Conservation (phyloP, 2,113 vertebrate species). For the Gavialis gangeticus region DNA sequence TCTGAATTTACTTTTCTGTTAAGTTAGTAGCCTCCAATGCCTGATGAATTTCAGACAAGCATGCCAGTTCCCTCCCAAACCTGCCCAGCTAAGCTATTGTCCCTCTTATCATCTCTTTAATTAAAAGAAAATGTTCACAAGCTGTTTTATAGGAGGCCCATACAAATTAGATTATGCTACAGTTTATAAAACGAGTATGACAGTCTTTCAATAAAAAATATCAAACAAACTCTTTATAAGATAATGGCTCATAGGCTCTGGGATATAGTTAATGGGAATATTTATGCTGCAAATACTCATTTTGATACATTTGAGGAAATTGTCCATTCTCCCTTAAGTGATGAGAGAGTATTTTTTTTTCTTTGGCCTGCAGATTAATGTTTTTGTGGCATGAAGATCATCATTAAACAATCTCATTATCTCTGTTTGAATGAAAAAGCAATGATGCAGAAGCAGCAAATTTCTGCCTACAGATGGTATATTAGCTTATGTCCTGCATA, state of each 20-base stretch:
- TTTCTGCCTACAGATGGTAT: constrained; percentile 60
- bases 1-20: not conserved
- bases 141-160: not conserved
- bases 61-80: not conserved
- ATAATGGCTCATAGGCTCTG: not conserved
- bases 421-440: constrained; percentile 58
- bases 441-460: constrained; percentile 32
- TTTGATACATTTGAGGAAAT: constrained; percentile 28
- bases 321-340: not conserved
- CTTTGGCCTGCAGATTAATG: constrained; percentile 47
- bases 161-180: not conserved
- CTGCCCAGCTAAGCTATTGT: not conserved
- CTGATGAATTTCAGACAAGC: not conserved
- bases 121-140: constrained; percentile 16
- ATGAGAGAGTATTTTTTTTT: constrained; percentile 19
- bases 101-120: not conserved
- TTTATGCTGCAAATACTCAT: constrained; percentile 15
- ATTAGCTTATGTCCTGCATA: constrained; percentile 46
- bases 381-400: constrained; percentile 30
- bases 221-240: not conserved
- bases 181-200: constrained; percentile 5
- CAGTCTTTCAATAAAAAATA: constrained; percentile 30
- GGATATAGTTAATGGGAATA: not conserved
- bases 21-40: not conserved
- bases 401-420: constrained; percentile 68